Evolutionary conservation across 1,140 invertebrate species (phyloP), one percentile per base, ranked within the genome.

Genomic region (Leptonema lineaticorne): DNA sequence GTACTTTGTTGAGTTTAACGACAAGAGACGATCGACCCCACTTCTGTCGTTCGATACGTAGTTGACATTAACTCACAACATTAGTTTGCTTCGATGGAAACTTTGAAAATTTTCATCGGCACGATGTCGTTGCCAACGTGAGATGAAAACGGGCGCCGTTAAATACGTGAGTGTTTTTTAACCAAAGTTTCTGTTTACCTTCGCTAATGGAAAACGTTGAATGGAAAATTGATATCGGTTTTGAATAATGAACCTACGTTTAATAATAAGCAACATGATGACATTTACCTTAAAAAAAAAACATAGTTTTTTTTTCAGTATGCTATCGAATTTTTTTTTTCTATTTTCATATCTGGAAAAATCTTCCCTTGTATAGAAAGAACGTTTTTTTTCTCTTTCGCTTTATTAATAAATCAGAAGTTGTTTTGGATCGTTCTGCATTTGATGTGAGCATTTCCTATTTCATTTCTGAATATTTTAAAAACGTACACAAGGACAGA

Each of bases 141-240:
- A 58, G 24, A 27, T 58, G 26, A 18, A 8, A 58, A 30, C 26
- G 24, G 24, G 26, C 26, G 7, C 56, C 56, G 56, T 16, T 30
- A 29, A 60, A 63, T 63, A 63, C 62, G 37, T 48, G 45, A 63
- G 45, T 63, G 62, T 63, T 63, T 63, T 63, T 63, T 63, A 63
- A 63, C 62, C n/a, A 63, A 50, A 63, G 41, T 48, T 50, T 26
- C 37, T 63, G 41, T 63, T 45, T 50, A 28, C 62, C 56, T 58
- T 6, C 62, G 41, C 62, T 63, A 63, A 63, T 63, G 62, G 62
- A 63, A 48, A 63, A 48, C 33, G 59, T 7, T 48, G 46, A 58
- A 58, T 58, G 56, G 56, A 29, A 58, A 63, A 63, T 63, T 18
- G 37, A 63, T 63, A 63, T 28, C 33, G 41, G 37, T 28, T 41